Evolutionary conservation across 2,797 vertebrate genomes (phyloP), one percentile per base, ranked within the genome.

Genomic region (Arremon aurantiirostris): DNA sequence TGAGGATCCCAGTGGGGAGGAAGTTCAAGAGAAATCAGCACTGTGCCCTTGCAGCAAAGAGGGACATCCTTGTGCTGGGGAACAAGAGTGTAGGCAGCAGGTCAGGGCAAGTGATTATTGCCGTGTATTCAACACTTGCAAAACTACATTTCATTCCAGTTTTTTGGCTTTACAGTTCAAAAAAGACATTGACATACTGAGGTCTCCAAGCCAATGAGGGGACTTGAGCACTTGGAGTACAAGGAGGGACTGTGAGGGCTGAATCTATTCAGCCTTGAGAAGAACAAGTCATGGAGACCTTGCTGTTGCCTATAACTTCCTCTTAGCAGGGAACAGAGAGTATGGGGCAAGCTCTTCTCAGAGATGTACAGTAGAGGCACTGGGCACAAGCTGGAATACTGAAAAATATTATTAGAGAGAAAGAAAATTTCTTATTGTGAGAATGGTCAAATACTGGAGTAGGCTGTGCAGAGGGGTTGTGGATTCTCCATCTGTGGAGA

Each of bases 401-500:
- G 28, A 26, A 69, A 68, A 83, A 15, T 44, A 22, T 42, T 63
- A 9, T 13, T 68, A 77, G 34, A 52, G 34, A 14, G 21, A 83
- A 71, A 7, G 12, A 78, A 63, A 63, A 42, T 37, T 59, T 78
- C 16, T 37, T 57, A 28, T 6, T n/a, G 8, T 0, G 4, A 49
- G 47, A 42, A n/a, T 56, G n/a, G 7, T 69, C 9, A 50, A 69
- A 76, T 28, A 44, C 16, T 49, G 59, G 39, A 79, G 19, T 17
- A 56, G 39, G n/a, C 22, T 44, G 9, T 0, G 0, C 34, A 52
- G 34, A 50, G 19, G 2, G 3, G 2, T 17, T 35, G 14, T 68
- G 19, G 17, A n/a, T 16, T 70, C 10, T 78, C 6, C 7, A 8
- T 50, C 14, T 30, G 4, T 12, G 8, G 27, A 75, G 10, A 34